A percentile compares a stretch with the other conserved stretches of the same genome.
These are phyloP conservation scores for Tribolium castaneum DNA, from an alignment of 1,140 invertebrate genomes.

Conservation along the genomic window DNA sequence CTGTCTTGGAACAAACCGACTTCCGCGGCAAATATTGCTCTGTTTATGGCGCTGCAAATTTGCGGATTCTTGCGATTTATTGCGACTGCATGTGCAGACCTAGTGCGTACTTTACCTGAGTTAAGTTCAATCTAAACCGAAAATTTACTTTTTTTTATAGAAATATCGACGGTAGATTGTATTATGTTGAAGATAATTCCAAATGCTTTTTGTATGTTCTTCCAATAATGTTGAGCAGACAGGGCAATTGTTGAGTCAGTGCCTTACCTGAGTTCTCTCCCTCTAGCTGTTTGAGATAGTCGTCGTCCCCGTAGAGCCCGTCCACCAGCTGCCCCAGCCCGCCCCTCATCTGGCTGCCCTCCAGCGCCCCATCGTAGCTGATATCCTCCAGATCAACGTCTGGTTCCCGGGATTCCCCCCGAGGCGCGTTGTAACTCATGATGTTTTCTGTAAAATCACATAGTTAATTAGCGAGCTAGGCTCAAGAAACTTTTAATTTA, in stretches of 20 bases:
- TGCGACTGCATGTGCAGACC: not conserved
- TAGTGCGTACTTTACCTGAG: too few relatives aligned
- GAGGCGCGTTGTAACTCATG: conserved; percentile 84
- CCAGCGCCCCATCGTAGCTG: conserved; percentile 91
- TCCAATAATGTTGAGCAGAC: too few relatives aligned
- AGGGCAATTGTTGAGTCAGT: not conserved
- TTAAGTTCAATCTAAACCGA: too few relatives aligned
- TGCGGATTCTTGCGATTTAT: not conserved
- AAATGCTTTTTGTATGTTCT: too few relatives aligned
- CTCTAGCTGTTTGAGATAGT: conserved; percentile 68
- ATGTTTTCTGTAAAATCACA: conserved; percentile 76
- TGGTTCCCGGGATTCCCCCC: conserved; percentile 83
- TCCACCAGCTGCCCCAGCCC: conserved; percentile 94
- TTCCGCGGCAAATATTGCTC: not conserved
- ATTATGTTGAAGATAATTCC: too few relatives aligned
- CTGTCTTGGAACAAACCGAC: conserved; percentile 7
- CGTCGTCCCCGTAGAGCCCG: conserved; percentile 80
- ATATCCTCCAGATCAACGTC: conserved; percentile 90
- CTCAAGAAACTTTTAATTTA: conserved; percentile 34
- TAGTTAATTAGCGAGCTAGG: conserved; percentile 1
- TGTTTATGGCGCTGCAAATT: conserved; percentile 19
- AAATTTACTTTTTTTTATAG: too few relatives aligned
- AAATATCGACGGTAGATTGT: too few relatives aligned
- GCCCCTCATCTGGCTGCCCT: conserved; percentile 74
- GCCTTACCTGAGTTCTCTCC: conserved; percentile 66